These are phyloP conservation scores for Apoda limacodes DNA, from an alignment of 2,888 invertebrate species.

Conservation along the genomic window DNA sequence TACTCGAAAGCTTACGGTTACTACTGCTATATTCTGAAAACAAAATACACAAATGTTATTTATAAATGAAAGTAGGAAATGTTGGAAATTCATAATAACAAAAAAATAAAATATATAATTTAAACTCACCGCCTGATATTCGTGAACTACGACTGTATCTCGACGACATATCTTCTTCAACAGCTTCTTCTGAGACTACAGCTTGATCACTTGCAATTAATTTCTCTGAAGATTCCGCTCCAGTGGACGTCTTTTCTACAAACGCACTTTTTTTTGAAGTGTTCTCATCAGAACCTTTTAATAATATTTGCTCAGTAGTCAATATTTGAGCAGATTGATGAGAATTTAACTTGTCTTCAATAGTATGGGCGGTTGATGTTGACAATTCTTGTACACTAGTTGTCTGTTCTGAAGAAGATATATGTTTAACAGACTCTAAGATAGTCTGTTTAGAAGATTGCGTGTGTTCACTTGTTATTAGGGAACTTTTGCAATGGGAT, in stretches of 20 bases:
- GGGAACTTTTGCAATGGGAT: conserved; percentile 18
- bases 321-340: conserved; percentile 17
- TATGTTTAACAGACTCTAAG: conserved; percentile 1
- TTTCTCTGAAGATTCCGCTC: conserved; percentile 24
- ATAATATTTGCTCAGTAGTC: conserved; percentile 18
- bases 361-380: conserved; percentile 1
- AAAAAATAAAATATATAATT: neutral
- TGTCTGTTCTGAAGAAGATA: conserved; percentile 4
- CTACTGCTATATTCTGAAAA: conserved; percentile 54
- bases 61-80: neutral
- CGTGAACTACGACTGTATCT: conserved; percentile 73
- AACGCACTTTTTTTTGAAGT: conserved; percentile 7
- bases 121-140: conserved; percentile 68
- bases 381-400: conserved; percentile 4
- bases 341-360: neutral
- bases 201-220: conserved; percentile 40
- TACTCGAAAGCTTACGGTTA: conserved; percentile 41
- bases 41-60: neutral
- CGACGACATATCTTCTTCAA: conserved; percentile 66
- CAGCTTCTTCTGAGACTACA: conserved; percentile 46
- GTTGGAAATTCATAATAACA: neutral
- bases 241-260: conserved; percentile 20
- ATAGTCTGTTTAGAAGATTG: conserved; percentile 20
- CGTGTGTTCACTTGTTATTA: conserved; percentile 20
- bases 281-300: conserved; percentile 10